phyloP scores from a whole-genome alignment of 2,888 invertebrate genomes.

The Andrena camellia region DNA sequence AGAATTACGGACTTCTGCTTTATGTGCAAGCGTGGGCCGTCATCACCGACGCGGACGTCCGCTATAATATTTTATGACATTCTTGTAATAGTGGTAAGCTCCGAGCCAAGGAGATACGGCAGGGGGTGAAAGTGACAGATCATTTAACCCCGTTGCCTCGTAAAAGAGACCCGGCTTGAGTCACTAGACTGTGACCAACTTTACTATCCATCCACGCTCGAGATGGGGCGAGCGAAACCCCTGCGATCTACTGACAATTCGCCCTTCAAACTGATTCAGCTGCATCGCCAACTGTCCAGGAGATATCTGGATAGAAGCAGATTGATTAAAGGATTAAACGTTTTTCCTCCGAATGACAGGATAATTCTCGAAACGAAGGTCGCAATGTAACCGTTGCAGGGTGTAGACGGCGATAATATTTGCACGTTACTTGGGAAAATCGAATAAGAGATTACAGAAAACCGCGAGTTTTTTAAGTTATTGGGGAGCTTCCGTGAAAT shows the following conservation, averaged over 20 bases:
- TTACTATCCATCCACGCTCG: slow-evolving; percentile 60
- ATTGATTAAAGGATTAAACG: not conserved
- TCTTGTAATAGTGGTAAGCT: slow-evolving; percentile 60
- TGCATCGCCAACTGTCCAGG: not conserved
- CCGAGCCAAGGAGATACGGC: slow-evolving; percentile 45
- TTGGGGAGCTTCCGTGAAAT: too few species aligned
- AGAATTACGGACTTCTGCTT: not conserved
- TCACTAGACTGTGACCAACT: slow-evolving; percentile 78
- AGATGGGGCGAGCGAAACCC: slow-evolving; percentile 11
- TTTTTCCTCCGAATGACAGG: not conserved
- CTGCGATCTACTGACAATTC: not conserved
- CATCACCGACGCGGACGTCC: slow-evolving; percentile 30
- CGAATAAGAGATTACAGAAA: too few species aligned
- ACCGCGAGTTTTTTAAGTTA: too few species aligned
- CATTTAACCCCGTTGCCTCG: slow-evolving; percentile 79
- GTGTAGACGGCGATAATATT: too few species aligned
- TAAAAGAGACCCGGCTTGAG: slow-evolving; percentile 73
- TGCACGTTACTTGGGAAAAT: too few species aligned
- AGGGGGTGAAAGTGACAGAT: slow-evolving; percentile 78
- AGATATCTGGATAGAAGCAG: too few species aligned
- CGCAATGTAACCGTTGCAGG: not conserved
- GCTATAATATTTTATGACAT: slow-evolving; percentile 70
- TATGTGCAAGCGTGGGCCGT: slow-evolving; percentile 24
- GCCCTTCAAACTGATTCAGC: not conserved
- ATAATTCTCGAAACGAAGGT: not conserved